phyloP scores from a whole-genome alignment of 2,888 invertebrate genomes.

The Malthinus seriepunctatus region DNA sequence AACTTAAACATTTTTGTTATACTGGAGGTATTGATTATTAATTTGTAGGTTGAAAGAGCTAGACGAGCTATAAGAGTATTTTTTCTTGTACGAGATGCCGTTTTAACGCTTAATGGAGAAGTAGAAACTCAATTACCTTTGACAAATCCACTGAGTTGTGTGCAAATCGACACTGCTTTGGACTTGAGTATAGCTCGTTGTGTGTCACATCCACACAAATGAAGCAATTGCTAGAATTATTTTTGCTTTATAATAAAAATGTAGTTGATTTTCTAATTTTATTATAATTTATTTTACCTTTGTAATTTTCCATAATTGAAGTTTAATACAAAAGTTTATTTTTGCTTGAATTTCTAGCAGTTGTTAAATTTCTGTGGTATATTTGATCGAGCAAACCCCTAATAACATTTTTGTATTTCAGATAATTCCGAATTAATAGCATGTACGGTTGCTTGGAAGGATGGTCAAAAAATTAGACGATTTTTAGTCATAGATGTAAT shows the following conservation, averaged over 20 bases:
- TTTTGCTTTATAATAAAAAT: constrained; percentile 8
- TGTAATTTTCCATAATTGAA: background rate
- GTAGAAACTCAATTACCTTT: constrained; percentile 86
- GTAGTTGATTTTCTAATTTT: constrained; percentile 6
- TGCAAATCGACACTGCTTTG: constrained; percentile 91
- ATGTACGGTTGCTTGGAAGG: constrained; percentile 90
- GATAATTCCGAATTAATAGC: constrained; percentile 98
- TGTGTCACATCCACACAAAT: constrained; percentile 51
- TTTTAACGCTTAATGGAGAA: constrained; percentile 79
- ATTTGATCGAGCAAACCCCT: constrained; percentile 26
- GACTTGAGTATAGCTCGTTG: constrained; percentile 82
- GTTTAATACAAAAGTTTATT: background rate
- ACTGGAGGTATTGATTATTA: background rate
- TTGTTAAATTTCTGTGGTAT: constrained; percentile 40
- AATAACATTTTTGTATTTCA: constrained; percentile 54
- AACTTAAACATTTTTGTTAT: constrained; percentile 43
- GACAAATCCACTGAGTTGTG: constrained; percentile 84
- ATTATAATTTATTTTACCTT: background rate
- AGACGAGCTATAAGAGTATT: constrained; percentile 90
- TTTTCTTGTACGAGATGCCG: constrained; percentile 82
- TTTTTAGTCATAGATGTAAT: constrained; percentile 95
- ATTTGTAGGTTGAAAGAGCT: constrained; percentile 76
- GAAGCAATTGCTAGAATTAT: constrained; percentile 45
- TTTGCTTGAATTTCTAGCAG: constrained; percentile 35
- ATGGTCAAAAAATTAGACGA: constrained; percentile 85